phyloP scores from a whole-genome alignment of 2,888 invertebrate genomes.

The Eilema sororculum region DNA sequence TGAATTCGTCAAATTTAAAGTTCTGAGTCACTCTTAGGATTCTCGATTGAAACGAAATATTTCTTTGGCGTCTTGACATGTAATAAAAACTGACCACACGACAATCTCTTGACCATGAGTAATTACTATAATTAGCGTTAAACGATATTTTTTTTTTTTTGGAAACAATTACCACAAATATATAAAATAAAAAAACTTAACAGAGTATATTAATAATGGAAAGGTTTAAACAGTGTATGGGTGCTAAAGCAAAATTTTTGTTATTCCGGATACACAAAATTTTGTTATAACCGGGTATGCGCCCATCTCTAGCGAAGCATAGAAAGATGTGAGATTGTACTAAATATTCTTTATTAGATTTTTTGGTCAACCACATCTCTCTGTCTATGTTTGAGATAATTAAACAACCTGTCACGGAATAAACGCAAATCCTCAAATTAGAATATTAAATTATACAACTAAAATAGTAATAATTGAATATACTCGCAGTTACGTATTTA shows the following conservation, averaged over 20 bases:
- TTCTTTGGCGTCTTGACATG: neutral
- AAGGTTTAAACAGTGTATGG: neutral
- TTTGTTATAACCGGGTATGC: neutral
- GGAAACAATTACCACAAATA: neutral
- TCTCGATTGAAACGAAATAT: neutral
- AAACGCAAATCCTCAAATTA: neutral
- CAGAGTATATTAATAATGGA: neutral
- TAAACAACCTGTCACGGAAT: neutral
- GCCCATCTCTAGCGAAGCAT: constrained; percentile 4
- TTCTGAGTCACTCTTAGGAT: too few species aligned
- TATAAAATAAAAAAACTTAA: neutral
- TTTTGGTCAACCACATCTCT: neutral
- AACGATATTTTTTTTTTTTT: too few species aligned
- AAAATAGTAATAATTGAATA: neutral
- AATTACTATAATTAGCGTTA: too few species aligned
- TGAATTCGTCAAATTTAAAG: too few species aligned
- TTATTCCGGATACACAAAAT: neutral
- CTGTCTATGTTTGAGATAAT: neutral
- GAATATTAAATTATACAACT: neutral
- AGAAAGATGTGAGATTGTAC: neutral
- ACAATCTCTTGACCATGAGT: too few species aligned
- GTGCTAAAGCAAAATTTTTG: neutral
- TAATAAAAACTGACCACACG: too few species aligned
- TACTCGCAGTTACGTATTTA: neutral
- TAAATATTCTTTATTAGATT: neutral